Base-by-base conservation (phyloP, 2,888 invertebrate genomes). In the Watsonalla binaria region DNA sequence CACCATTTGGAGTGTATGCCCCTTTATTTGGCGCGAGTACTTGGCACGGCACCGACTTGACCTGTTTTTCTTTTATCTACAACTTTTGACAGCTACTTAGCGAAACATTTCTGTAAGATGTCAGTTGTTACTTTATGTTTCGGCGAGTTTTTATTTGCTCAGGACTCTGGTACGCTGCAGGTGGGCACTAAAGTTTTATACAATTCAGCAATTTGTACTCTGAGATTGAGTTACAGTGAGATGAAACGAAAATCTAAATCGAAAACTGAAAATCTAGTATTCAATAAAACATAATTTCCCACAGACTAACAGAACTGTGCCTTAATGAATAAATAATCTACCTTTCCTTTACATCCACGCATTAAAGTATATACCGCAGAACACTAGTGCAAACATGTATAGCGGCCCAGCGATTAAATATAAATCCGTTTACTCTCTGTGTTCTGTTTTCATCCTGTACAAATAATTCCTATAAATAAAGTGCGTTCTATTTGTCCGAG, bases 81-180 rank as follows among this genome's bases (percentile, higher is more conserved):
- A 67, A 68, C 51, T 66, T 66, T 63, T 65, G 66, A 68, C 66
- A 60, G 58, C 49, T 60, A 61, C 61, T 67, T 61, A 54, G 56
- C 48, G 37, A 49, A 60, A 54, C 56, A 56, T 57, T 55, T 47
- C 33, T 56, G 51, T 48, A 45, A 51, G 51, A 51, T 50, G 46
- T 49, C 47, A 45, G 45, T 42, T 42, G 42, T 8, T 42, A 42
- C 11, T 42, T 42, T 42, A 42, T 42, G 42, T 42, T 11, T 9
- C 42, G 42, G 11, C 8, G 42, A 42, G 42, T 42, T 11, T 11
- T 42, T 42, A 42, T 42, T 42, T 5, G 42, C 42, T 2, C 11
- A 11, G 5, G 4, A 24, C 24, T 4, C 2, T 24, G 24, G 24
- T 42, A 2, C 11, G 2, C 11, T 42, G 42, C 42, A 42, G 42